Conservation (phyloP, 2,113 vertebrate genomes). For the Labeo catla region DNA sequence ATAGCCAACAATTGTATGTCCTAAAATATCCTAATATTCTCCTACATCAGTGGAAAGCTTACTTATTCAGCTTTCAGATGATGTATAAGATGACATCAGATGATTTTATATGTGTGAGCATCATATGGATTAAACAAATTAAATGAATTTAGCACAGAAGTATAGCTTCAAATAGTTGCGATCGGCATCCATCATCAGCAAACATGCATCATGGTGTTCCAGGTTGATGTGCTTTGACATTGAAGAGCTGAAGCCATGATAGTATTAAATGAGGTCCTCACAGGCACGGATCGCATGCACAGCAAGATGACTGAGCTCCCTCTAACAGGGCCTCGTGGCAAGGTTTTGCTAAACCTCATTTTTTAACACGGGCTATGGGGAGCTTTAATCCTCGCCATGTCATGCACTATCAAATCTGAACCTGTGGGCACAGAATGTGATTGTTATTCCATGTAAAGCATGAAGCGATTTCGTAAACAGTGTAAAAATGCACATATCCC, state of each 20-base stretch:
- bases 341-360: conserved; percentile 46
- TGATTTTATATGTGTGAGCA: too few relatives aligned
- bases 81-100: too few relatives aligned
- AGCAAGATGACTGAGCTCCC: conserved; percentile 25
- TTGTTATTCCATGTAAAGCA: conserved; percentile 48
- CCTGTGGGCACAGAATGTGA: conserved; percentile 50
- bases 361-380: conserved; percentile 42
- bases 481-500: neutral
- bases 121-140: too few relatives aligned
- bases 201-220: conserved; percentile 29
- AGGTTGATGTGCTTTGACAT: conserved; percentile 38
- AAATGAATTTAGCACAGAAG: too few relatives aligned
- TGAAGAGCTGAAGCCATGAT: conserved; percentile 38
- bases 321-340: conserved; percentile 55
- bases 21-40: too few relatives aligned
- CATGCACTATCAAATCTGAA: conserved; percentile 50
- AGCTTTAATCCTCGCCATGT: conserved; percentile 50
- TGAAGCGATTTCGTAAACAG: conserved; percentile 30
- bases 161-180: neutral
- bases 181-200: conserved; percentile 4
- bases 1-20: too few relatives aligned
- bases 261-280: conserved; percentile 51
- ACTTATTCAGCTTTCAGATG: too few relatives aligned
- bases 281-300: conserved; percentile 43
- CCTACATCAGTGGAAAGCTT: too few relatives aligned